A percentile compares a stretch with the other conserved stretches of the same genome.
phyloP scores from a whole-genome alignment of 2,888 invertebrate genomes.

The Hoplodrina ambigua region DNA sequence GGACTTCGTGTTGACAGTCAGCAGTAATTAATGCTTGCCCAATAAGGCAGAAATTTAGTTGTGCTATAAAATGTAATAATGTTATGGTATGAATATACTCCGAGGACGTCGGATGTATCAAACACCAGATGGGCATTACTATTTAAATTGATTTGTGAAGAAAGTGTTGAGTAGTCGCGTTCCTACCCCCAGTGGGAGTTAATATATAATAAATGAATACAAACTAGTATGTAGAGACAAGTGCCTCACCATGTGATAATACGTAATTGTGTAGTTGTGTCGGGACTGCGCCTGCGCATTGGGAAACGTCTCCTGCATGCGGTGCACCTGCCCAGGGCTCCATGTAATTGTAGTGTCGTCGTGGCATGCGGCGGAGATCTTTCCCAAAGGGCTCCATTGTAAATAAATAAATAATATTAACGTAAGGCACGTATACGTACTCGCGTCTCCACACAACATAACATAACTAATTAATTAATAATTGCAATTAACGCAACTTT shows the following conservation, averaged over 20 bases:
- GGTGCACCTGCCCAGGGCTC: too few species aligned
- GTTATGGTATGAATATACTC: background rate
- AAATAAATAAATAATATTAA: slow-evolving; percentile 25
- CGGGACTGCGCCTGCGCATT: background rate
- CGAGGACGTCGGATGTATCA: background rate
- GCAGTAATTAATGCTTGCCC: background rate
- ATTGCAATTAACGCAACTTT: slow-evolving; percentile 3
- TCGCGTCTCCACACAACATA: slow-evolving; percentile 28
- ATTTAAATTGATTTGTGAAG: background rate
- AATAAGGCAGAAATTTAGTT: background rate
- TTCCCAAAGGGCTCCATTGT: slow-evolving; percentile 12
- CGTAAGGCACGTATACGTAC: slow-evolving; percentile 24
- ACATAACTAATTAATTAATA: slow-evolving; percentile 18
- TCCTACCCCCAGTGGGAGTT: background rate
- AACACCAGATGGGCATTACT: background rate
- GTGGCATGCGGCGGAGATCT: background rate
- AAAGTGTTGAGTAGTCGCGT: background rate
- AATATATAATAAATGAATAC: slow-evolving; percentile 17
- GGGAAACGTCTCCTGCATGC: slow-evolving; percentile 5
- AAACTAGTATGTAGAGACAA: slow-evolving; percentile 60
- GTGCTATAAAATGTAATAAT: background rate
- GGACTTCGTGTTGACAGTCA: background rate
- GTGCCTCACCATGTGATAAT: slow-evolving; percentile 76
- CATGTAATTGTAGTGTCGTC: background rate
- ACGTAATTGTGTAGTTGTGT: slow-evolving; percentile 48